Base-by-base conservation (phyloP, 2,888 invertebrate genomes). In the Macrosoma leucophasiata region DNA sequence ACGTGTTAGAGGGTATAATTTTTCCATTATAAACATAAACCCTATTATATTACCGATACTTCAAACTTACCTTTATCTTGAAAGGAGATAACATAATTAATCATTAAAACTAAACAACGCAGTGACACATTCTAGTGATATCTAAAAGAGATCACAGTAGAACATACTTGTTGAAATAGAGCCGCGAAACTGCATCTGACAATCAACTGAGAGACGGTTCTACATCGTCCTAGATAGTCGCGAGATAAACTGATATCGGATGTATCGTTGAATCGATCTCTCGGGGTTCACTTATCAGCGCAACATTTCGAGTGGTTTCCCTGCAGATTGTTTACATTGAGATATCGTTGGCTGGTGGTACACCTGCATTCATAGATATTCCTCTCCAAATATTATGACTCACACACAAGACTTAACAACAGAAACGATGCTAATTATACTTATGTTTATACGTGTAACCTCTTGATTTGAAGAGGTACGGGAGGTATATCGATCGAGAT, bases 161-260 rank as follows among this genome's bases (percentile, higher is more conserved):
- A n/a, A n/a, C n/a, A n/a, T n/a, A n/a, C n/a, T n/a, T 31, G 11
- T 24, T 31, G 7, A 19, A 3, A 4, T 29, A 10, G 5, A 12
- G 19, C 11, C 10, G 20, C 20, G 18, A 45, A 36, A 50, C 48
- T 50, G 53, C 47, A 52, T 35, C 45, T 36, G 49, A 36, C 33
- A 44, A 36, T 36, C 29, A 33, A 32, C 26, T 27, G 33, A 33
- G 29, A 55, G 51, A 61, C 29, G 37, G 39, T 64, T 67, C 62
- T 53, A 63, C 60, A 65, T 65, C 45, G 52, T 33, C 50, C 50
- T 39, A 64, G 71, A 73, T 76, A 72, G 60, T 35, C 34, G 5
- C 7, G 36, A 66, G 76, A 78, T 76, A 75, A 69, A 44, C 33
- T 46, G 52, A 57, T 67, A 67, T 63, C 60, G 46, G 51, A 49